A percentile compares a stretch with the other conserved stretches of the same genome.
phyloP scores from a whole-genome alignment of 53 echinoderm and acorn worm genomes.

The Paracentrotus lividus region DNA sequence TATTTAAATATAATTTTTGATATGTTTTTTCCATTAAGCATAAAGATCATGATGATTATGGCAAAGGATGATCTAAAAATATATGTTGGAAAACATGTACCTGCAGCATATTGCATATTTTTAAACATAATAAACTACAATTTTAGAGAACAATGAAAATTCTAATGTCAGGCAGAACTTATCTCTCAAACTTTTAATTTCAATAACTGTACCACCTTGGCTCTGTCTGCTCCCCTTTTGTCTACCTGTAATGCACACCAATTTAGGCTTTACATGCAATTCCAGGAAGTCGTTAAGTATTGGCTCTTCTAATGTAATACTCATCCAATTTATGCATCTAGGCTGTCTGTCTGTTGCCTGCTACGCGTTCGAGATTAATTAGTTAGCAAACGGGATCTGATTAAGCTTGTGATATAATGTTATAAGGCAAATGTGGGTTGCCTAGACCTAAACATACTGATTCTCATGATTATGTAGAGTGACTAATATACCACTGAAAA shows the following conservation, averaged over 20 bases:
- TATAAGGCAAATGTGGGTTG: background rate
- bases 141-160: too few relatives aligned
- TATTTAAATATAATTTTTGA: too few relatives aligned
- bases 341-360: background rate
- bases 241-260: background rate
- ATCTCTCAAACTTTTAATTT: background rate
- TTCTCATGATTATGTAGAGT: background rate
- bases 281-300: background rate
- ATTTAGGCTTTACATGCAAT: background rate
- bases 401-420: background rate
- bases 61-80: too few relatives aligned
- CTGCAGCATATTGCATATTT: too few relatives aligned
- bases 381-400: background rate
- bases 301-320: background rate
- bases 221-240: background rate
- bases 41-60: too few relatives aligned
- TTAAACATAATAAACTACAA: too few relatives aligned
- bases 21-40: too few relatives aligned
- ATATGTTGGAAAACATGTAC: too few relatives aligned
- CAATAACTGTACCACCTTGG: background rate
- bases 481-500: background rate
- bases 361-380: constrained; percentile 12
- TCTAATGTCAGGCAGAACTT: background rate
- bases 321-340: background rate
- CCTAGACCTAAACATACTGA: background rate